A percentile compares a stretch with the other conserved stretches of the same genome.
Evolutionary conservation across 1,140 invertebrate species (phyloP).

Genomic region (Macrosteles quadrilineatus): DNA sequence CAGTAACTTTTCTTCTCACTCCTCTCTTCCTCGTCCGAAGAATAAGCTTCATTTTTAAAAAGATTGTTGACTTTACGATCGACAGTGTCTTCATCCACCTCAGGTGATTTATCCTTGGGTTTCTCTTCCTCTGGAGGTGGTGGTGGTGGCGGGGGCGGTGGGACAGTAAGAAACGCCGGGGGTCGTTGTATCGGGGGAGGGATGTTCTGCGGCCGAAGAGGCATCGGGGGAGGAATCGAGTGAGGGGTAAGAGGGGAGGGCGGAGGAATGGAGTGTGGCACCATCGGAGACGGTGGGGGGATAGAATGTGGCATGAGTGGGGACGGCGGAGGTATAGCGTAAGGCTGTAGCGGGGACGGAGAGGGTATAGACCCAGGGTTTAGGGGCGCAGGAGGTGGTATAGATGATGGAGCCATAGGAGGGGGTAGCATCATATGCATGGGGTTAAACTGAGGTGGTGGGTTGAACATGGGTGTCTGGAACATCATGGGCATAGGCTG

Average conservation of each 20-base stretch:
- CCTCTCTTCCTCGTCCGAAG: constrained; percentile 1
- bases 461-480: background rate
- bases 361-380: constrained; percentile 57
- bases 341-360: constrained; percentile 49
- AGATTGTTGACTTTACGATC: constrained; percentile 1
- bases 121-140: constrained; percentile 35
- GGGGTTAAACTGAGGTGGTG: constrained; percentile 30
- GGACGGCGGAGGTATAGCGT: constrained; percentile 50
- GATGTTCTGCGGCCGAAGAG: constrained; percentile 47
- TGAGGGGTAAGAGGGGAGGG: constrained; percentile 46
- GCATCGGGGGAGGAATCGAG: constrained; percentile 46
- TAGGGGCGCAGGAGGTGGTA: constrained; percentile 53
- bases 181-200: constrained; percentile 47
- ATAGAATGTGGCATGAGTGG: constrained; percentile 48
- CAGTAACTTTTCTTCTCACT: background rate
- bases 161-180: background rate
- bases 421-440: constrained; percentile 39
- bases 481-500: background rate
- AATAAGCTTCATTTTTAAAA: constrained; percentile 17
- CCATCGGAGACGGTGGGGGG: constrained; percentile 45
- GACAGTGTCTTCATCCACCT: too few species aligned
- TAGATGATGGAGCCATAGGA: constrained; percentile 48
- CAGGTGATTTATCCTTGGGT: background rate
- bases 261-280: constrained; percentile 44
- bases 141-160: constrained; percentile 46